phyloP scores from a whole-genome alignment of 92 coral and sea anemone genomes.

The Epizoanthus illoricatus region DNA sequence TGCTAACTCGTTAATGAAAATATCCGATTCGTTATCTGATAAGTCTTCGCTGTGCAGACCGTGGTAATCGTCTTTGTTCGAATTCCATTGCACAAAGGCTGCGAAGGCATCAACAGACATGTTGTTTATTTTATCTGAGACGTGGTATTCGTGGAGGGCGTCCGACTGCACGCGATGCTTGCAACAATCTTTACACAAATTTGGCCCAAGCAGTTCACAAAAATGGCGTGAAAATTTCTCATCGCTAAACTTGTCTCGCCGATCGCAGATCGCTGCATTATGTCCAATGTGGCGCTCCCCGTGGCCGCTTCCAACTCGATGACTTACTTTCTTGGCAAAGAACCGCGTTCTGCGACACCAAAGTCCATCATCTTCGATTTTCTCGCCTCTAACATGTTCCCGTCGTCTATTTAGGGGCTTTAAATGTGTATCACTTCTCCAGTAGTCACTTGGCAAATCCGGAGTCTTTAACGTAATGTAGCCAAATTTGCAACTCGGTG shows the following conservation, averaged over 20 bases:
- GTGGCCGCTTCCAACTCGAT: constrained; percentile 68
- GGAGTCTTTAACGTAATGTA: constrained; percentile 1
- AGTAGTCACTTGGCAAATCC: neutral
- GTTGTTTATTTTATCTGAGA: constrained; percentile 17
- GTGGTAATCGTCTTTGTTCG: constrained; percentile 34
- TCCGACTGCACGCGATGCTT: constrained; percentile 49
- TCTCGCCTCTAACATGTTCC: neutral
- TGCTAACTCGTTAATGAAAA: constrained; percentile 44
- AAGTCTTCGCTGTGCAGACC: constrained; percentile 52
- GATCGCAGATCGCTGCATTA: constrained; percentile 44
- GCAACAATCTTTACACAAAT: constrained; percentile 72
- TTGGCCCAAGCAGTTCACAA: constrained; percentile 82
- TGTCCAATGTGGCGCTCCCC: neutral
- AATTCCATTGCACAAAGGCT: constrained; percentile 53
- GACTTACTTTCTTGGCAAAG: constrained; percentile 46
- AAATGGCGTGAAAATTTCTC: constrained; percentile 57
- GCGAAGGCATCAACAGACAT: constrained; percentile 61
- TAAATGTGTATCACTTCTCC: constrained; percentile 16
- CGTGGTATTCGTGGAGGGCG: constrained; percentile 45
- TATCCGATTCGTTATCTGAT: constrained; percentile 37
- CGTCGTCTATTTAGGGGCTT: constrained; percentile 12
- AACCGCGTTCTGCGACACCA: constrained; percentile 39
- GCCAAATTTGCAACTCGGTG: neutral
- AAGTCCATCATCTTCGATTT: neutral
- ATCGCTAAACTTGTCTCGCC: constrained; percentile 42